Conservation (phyloP, 2,113 vertebrate species). For the Ceratotherium simum region DNA sequence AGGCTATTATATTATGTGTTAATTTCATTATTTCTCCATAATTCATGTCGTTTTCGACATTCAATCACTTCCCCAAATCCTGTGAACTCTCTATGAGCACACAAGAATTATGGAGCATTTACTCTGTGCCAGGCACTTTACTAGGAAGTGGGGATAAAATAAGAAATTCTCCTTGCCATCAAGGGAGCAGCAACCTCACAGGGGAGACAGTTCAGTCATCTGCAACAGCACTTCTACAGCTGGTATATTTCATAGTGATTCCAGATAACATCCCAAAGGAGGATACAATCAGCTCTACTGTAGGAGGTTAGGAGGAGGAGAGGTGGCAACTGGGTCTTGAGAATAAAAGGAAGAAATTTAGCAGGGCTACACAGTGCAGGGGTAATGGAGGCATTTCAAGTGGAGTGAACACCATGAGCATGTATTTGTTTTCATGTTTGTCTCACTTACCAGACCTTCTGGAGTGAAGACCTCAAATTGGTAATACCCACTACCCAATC, state of each 20-base stretch:
- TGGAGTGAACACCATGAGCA: neutral
- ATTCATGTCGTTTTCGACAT: conserved; percentile 5
- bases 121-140: neutral
- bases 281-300: neutral
- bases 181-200: neutral
- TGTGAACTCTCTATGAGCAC: neutral
- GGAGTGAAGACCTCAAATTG: neutral
- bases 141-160: neutral
- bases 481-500: neutral
- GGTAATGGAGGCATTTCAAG: neutral
- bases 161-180: neutral
- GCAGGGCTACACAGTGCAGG: neutral
- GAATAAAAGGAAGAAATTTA: conserved; percentile 12
- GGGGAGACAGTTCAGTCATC: neutral
- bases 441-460: neutral
- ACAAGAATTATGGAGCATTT: neutral
- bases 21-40: conserved; percentile 17
- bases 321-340: neutral
- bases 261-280: neutral
- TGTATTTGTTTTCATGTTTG: neutral
- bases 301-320: neutral
- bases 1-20: neutral
- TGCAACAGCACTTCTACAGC: neutral
- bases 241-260: neutral
- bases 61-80: neutral